Conservation (phyloP, 2,888 invertebrate genomes). For the Hoplodrina ambigua region DNA sequence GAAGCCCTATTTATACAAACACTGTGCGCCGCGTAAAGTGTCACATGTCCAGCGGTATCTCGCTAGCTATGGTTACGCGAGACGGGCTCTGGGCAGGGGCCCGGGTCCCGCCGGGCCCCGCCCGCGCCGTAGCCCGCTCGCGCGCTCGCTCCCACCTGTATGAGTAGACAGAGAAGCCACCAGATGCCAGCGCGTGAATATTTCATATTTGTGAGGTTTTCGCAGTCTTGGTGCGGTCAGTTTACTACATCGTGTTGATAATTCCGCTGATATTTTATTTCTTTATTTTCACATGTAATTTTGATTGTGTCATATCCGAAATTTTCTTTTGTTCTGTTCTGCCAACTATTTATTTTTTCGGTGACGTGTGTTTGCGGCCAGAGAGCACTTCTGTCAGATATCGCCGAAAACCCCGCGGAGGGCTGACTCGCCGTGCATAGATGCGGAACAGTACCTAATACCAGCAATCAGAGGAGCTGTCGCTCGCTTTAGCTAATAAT, state of each 20-base stretch:
- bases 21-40: slow-evolving; percentile 2
- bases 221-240: slow-evolving; percentile 33
- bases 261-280: slow-evolving; percentile 38
- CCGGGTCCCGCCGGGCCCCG: neutral
- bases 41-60: neutral
- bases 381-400: slow-evolving; percentile 53
- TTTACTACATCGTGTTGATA: slow-evolving; percentile 73
- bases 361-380: slow-evolving; percentile 63
- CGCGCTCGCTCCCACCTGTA: slow-evolving; percentile 73
- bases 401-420: slow-evolving; percentile 25
- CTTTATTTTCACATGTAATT: slow-evolving; percentile 73
- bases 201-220: slow-evolving; percentile 76
- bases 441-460: neutral
- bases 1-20: slow-evolving; percentile 17
- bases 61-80: neutral
- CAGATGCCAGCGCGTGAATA: slow-evolving; percentile 72
- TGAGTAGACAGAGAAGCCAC: slow-evolving; percentile 77
- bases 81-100: neutral
- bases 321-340: slow-evolving; percentile 79
- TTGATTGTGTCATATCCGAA: slow-evolving; percentile 74
- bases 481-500: no score
- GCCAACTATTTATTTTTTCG: slow-evolving; percentile 63
- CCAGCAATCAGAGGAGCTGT: no score
- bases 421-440: slow-evolving; percentile 10
- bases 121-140: neutral